Conservation (phyloP, 2,888 invertebrate species). For the Polyommatus icarus region DNA sequence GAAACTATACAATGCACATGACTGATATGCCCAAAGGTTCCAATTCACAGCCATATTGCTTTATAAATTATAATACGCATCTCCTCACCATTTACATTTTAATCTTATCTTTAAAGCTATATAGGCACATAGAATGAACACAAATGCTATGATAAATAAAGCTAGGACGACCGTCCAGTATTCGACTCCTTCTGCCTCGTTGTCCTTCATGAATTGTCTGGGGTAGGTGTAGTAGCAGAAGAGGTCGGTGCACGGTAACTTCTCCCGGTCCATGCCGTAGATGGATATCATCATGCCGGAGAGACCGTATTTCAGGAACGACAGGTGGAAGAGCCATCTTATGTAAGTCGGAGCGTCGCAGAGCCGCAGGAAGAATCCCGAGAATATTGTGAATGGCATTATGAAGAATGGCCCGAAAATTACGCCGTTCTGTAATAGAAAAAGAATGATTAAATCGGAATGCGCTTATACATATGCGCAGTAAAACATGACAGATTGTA, state of each 20-base stretch:
- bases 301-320: slow-evolving; percentile 93
- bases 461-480: no score
- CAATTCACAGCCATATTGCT: slow-evolving; percentile 33
- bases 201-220: slow-evolving; percentile 85
- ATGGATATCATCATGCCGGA: slow-evolving; percentile 90
- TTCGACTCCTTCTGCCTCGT: slow-evolving; percentile 84
- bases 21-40: not conserved
- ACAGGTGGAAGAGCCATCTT: slow-evolving; percentile 92
- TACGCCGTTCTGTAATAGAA: slow-evolving; percentile 87
- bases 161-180: slow-evolving; percentile 84
- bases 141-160: slow-evolving; percentile 82
- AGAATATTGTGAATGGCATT: slow-evolving; percentile 93
- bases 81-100: slow-evolving; percentile 73
- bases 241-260: slow-evolving; percentile 85
- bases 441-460: not conserved
- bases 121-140: slow-evolving; percentile 84
- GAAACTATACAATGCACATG: slow-evolving; percentile 9
- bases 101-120: slow-evolving; percentile 83
- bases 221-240: slow-evolving; percentile 89
- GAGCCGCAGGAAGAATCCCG: slow-evolving; percentile 94
- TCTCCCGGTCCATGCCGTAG: slow-evolving; percentile 89
- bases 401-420: slow-evolving; percentile 93
- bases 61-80: not conserved
- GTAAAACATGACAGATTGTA: no score
- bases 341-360: slow-evolving; percentile 88